Conservation (phyloP, 2,888 invertebrate species). For the Lucinisca nassula region DNA sequence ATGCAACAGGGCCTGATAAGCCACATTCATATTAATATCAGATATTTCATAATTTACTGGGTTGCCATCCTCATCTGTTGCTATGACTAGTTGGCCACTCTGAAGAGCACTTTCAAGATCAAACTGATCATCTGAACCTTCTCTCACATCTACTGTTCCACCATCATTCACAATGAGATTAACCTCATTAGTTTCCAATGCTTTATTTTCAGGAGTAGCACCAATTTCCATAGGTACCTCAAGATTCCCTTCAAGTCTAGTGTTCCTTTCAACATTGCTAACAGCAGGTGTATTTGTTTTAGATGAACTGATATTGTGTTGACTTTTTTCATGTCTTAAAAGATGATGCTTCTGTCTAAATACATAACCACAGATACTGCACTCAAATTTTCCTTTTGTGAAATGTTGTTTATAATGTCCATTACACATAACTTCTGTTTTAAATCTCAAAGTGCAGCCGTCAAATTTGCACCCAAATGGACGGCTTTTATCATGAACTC, state of each 20-base stretch:
- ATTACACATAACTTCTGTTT: conserved; percentile 83
- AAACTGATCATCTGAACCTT: conserved; percentile 45
- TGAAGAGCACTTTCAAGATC: conserved; percentile 75
- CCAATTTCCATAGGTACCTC: neutral
- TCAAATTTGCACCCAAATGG: conserved; percentile 83
- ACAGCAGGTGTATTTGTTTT: neutral
- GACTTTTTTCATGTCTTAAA: conserved; percentile 81
- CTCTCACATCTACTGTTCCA: neutral
- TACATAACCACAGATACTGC: conserved; percentile 81
- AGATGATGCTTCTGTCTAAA: conserved; percentile 87
- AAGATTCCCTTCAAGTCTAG: neutral
- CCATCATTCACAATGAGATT: conserved; percentile 6
- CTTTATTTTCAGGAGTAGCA: neutral
- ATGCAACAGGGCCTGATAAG: conserved; percentile 73
- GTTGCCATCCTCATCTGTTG: conserved; percentile 76
- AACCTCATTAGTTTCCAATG: neutral
- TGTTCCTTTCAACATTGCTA: neutral
- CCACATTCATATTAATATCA: conserved; percentile 76
- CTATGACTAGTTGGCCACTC: conserved; percentile 77
- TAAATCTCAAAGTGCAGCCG: conserved; percentile 86
- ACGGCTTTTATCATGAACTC: conserved; percentile 84
- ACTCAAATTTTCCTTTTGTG: conserved; percentile 82
- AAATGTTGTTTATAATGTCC: conserved; percentile 84
- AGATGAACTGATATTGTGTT: conserved; percentile 72
- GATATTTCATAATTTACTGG: conserved; percentile 80